Evolutionary conservation across 2,888 invertebrate species (phyloP).

Genomic region (Alentia gelatinosa): DNA sequence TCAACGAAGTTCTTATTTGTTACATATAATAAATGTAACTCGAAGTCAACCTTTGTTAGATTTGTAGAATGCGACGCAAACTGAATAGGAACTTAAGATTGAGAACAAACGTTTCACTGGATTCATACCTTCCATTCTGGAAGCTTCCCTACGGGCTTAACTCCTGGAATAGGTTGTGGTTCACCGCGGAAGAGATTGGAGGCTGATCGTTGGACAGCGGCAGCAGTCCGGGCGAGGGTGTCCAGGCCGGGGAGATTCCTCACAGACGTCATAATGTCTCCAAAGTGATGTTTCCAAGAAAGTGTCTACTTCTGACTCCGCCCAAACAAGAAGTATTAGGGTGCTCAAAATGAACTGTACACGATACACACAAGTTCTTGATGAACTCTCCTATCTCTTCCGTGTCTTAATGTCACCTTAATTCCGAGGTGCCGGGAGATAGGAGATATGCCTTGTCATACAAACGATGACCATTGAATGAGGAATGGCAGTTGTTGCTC

Average conservation of each 20-base stretch:
- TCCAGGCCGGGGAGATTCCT: neutral
- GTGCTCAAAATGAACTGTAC: neutral
- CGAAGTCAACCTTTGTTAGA: neutral
- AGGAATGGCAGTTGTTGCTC: no score
- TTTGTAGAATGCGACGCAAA: neutral
- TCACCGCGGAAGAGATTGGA: neutral
- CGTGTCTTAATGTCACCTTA: no score
- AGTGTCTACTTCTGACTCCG: neutral
- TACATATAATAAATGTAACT: neutral
- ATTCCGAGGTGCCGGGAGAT: no score
- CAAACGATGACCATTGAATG: no score
- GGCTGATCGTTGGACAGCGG: neutral
- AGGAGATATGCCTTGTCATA: no score
- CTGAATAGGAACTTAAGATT: neutral
- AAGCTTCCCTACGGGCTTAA: neutral
- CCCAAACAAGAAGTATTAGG: neutral
- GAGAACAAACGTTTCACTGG: neutral
- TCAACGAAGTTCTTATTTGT: neutral
- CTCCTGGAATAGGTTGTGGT: neutral
- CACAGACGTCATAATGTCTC: neutral
- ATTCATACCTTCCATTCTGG: neutral
- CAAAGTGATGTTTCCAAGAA: neutral
- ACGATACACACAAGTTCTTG: neutral
- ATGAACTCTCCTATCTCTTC: neutral
- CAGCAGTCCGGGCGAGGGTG: neutral